phyloP scores from a whole-genome alignment of 2,797 vertebrate species.

The Peromyscus eremicus region DNA sequence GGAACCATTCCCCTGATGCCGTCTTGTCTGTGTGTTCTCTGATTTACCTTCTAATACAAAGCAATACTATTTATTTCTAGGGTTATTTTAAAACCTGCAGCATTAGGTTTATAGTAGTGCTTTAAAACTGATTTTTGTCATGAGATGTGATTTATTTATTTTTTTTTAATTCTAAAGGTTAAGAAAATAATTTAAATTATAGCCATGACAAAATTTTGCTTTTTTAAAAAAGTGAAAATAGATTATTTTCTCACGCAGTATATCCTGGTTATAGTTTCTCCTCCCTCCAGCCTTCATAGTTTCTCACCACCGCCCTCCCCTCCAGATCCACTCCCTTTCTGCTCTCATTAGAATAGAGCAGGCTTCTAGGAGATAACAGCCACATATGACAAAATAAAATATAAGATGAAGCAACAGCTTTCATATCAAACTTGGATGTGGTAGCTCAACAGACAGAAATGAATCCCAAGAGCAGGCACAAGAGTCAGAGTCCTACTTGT shows the following conservation, averaged over 20 bases:
- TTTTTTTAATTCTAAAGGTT: not conserved
- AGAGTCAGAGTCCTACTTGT: not conserved
- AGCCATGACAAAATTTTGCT: not conserved
- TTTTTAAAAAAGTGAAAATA: not conserved
- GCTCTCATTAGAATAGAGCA: not conserved
- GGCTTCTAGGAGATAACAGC: not conserved
- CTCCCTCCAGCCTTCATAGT: not conserved
- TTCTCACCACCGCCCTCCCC: rapidly evolving
- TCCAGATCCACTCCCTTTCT: not conserved
- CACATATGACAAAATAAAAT: not conserved
- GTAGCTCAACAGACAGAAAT: not conserved
- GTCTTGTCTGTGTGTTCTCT: not conserved
- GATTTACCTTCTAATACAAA: not conserved
- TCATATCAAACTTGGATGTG: not conserved
- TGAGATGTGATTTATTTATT: not conserved
- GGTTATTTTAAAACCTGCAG: slow-evolving; percentile 20
- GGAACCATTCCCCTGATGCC: not conserved
- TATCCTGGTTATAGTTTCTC: not conserved
- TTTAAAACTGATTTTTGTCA: slow-evolving; percentile 26
- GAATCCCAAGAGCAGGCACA: not conserved
- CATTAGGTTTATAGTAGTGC: not conserved
- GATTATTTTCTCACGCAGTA: not conserved
- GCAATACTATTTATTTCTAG: not conserved
- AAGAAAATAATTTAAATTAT: not conserved
- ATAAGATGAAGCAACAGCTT: not conserved